Percentiles rank a stretch among this genome's conserved stretches.
Conservation (phyloP, 1,140 invertebrate species). For the Leptinotarsa defecta region DNA sequence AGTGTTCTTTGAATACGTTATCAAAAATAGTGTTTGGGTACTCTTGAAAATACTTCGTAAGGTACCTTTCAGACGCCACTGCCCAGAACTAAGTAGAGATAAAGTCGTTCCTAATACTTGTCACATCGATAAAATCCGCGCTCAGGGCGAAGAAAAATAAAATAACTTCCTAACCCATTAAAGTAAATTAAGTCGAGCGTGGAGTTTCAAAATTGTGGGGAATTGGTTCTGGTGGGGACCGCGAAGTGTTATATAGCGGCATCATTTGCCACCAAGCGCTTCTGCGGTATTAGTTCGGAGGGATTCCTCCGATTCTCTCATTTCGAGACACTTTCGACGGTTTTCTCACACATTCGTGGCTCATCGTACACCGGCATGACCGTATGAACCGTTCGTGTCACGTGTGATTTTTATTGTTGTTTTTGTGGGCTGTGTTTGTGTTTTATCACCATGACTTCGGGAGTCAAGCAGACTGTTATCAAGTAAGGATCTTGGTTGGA, state of each 20-base stretch:
- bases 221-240: conserved; percentile 29
- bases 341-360: conserved; percentile 7
- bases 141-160: conserved; percentile 13
- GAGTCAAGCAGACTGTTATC: conserved; percentile 51
- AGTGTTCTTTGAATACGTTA: too few relatives aligned
- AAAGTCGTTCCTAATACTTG: neutral
- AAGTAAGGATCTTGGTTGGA: conserved; percentile 40
- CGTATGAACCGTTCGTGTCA: neutral
- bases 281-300: conserved; percentile 23
- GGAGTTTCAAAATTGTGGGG: conserved; percentile 31
- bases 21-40: too few relatives aligned
- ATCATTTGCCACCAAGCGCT: conserved; percentile 29
- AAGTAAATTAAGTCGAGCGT: conserved; percentile 19
- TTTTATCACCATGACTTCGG: conserved; percentile 42
- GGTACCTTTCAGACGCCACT: neutral
- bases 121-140: neutral
- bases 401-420: conserved; percentile 24
- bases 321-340: neutral
- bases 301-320: neutral
- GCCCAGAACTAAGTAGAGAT: neutral
- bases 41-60: too few relatives aligned
- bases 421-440: conserved; percentile 18
- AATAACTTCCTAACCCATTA: conserved; percentile 20
- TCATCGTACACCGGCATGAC: neutral
- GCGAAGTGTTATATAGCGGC: conserved; percentile 31